A percentile compares a stretch with the other conserved stretches of the same genome.
These are phyloP conservation scores for Tenodera sinensis DNA, from an alignment of 2,888 invertebrate genomes.

Conservation along the genomic window DNA sequence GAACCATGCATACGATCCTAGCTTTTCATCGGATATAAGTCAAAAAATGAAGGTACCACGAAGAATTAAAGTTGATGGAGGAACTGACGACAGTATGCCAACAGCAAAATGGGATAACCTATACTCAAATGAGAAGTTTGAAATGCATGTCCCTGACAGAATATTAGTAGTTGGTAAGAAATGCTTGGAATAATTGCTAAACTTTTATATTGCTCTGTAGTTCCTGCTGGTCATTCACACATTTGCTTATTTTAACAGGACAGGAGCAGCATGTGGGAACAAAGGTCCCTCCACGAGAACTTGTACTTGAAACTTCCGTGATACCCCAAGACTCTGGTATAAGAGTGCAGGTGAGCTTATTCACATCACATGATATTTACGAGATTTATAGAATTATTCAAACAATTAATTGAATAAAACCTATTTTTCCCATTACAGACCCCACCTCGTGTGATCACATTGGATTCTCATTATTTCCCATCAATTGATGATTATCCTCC, in stretches of 20 bases:
- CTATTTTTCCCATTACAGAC: constrained; percentile 54
- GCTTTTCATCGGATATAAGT: constrained; percentile 73
- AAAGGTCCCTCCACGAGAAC: constrained; percentile 82
- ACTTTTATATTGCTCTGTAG: too few species aligned
- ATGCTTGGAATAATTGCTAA: background rate
- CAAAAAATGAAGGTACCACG: constrained; percentile 80
- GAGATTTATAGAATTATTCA: background rate
- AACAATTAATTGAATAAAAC: too few species aligned
- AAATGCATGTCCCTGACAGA: constrained; percentile 91
- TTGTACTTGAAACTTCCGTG: constrained; percentile 78
- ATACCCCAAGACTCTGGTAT: constrained; percentile 66
- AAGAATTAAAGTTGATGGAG: constrained; percentile 71
- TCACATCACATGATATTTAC: too few species aligned
- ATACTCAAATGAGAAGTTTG: constrained; percentile 69
- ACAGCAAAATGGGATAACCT: constrained; percentile 57
- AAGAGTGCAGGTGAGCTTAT: constrained; percentile 56
- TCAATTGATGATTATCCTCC: constrained; percentile 48
- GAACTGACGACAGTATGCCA: constrained; percentile 61
- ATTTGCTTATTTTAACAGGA: constrained; percentile 50
- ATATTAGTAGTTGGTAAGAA: constrained; percentile 80
- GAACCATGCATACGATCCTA: constrained; percentile 61
- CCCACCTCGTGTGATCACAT: constrained; percentile 82
- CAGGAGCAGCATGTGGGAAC: constrained; percentile 58
- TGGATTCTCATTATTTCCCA: constrained; percentile 81
- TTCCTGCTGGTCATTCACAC: too few species aligned